Conservation (phyloP, 2,888 invertebrate genomes). For the Oxystoma pomonae region DNA sequence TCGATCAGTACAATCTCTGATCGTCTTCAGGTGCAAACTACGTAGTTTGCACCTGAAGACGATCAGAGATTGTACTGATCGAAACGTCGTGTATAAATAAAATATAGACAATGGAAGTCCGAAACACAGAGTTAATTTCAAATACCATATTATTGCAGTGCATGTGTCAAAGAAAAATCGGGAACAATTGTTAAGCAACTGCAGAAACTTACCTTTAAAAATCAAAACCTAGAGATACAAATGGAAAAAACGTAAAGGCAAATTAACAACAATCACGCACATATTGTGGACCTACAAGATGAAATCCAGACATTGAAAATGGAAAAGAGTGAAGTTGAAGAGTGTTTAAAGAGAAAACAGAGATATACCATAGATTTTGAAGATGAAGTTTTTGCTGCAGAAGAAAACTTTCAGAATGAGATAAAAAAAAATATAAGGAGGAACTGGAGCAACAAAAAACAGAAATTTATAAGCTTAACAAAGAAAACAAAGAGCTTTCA, state of each 20-base stretch:
- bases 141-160: too few relatives aligned
- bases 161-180: not conserved
- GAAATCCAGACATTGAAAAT: not conserved
- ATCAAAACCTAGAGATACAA: not conserved
- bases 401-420: not conserved
- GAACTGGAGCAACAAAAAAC: not conserved
- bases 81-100: too few relatives aligned
- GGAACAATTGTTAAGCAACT: not conserved
- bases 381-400: not conserved
- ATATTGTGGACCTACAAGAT: not conserved
- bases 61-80: too few relatives aligned
- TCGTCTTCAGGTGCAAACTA: too few relatives aligned
- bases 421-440: not conserved
- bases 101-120: too few relatives aligned
- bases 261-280: not conserved
- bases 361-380: not conserved
- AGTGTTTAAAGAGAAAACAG: not conserved
- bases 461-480: not conserved
- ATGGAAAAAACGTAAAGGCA: not conserved
- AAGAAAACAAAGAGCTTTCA: not conserved
- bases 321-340: not conserved
- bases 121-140: too few relatives aligned
- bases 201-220: not conserved
- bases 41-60: too few relatives aligned
- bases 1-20: too few relatives aligned